Evolutionary conservation across 2,888 invertebrate genomes (phyloP), one percentile per base, ranked within the genome.

Genomic region (Hermodice carunculata): DNA sequence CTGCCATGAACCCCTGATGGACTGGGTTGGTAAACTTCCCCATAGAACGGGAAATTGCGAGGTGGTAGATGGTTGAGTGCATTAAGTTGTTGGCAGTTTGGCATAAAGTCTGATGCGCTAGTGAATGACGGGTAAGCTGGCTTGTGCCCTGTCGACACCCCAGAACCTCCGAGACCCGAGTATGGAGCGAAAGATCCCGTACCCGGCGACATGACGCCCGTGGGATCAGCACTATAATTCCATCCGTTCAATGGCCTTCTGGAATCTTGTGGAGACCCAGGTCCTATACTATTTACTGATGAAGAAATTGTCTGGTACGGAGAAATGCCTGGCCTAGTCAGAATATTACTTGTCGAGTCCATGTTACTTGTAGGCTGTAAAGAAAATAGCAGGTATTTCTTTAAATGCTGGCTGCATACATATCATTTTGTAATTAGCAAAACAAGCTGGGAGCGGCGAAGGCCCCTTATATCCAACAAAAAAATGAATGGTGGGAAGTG

Each of bases 131-230:
- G 34, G 64, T 69, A 69, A n/a, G 51, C 5, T 3, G 69, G 64
- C 22, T 54, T 57, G 37, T 69, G 65, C n/a, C 58, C 57, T 14
- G 57, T 52, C 17, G 53, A 40, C 2, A 43, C 56, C 24, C 61
- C 51, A 4, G 60, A 52, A 6, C 63, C 66, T 17, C 59, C 59
- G 37, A 59, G 37, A 37, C 59, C 26, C 46, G 60, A 32, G 31
- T 69, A 69, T 6, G 69, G 69, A 1, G 64, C 34, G 58, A 69
- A 69, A 42, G 64, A 64, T 46, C 66, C 60, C 31, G 61, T 61
- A 17, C 68, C 65, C 37, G 51, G 59, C 24, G 58, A 44, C 48
- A 51, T 44, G 1, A 48, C 59, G 14, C 34, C n/a, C 17, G 14
- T 24, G 17, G n/a, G 19, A 24, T 52, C 52, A 37, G 37, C 43